Percentiles rank a stretch among this genome's conserved stretches.
These are phyloP conservation scores for Phymastichus coffea DNA, from an alignment of 1,140 invertebrate genomes.

Conservation along the genomic window DNA sequence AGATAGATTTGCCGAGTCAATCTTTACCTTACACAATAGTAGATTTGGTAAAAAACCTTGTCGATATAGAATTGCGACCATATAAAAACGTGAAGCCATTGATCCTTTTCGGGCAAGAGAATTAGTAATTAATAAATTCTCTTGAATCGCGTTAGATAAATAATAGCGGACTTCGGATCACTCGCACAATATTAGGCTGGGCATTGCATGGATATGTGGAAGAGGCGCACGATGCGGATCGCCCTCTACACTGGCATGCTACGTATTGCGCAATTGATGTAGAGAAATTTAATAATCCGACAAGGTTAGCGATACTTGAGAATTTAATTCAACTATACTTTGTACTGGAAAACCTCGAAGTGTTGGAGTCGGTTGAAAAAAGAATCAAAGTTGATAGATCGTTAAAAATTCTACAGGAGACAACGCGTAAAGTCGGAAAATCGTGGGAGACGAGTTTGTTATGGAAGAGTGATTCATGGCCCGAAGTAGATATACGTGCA, in stretches of 20 bases:
- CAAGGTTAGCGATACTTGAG: too few species aligned
- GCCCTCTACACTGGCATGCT: too few species aligned
- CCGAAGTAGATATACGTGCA: neutral
- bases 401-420: neutral
- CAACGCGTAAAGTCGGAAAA: neutral
- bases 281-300: too few species aligned
- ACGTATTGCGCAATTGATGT: too few species aligned
- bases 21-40: neutral
- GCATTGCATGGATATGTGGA: neutral
- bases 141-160: neutral
- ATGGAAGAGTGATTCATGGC: neutral
- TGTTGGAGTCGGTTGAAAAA: too few species aligned
- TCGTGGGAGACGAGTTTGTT: neutral
- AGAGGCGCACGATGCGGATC: too few species aligned
- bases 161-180: neutral
- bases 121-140: neutral
- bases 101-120: neutral
- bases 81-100: neutral
- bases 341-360: too few species aligned
- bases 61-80: neutral
- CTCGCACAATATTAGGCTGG: neutral
- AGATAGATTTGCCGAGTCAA: neutral
- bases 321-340: too few species aligned
- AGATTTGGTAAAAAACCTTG: neutral
- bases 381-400: too few species aligned